Evolutionary conservation across 2,113 vertebrate genomes (phyloP).

Genomic region (Donacobius atricapilla): DNA sequence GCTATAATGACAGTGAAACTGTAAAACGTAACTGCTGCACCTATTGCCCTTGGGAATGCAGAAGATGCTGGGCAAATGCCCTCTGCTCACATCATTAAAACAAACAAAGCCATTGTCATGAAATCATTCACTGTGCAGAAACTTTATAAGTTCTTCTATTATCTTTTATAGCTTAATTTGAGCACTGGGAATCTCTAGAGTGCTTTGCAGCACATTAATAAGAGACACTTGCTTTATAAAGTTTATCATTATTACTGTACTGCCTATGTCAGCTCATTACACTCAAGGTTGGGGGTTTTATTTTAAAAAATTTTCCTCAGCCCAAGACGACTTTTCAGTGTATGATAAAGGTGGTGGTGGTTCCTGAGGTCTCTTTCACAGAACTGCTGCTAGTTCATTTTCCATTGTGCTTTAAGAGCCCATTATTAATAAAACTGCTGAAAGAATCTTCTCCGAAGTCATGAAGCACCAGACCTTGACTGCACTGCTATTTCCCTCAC

Average conservation of each 20-base stretch:
- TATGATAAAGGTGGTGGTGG: background rate
- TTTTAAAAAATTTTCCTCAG: background rate
- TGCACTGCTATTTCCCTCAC: background rate
- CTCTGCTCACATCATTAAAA: constrained; percentile 40
- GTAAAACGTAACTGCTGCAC: background rate
- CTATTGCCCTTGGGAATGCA: background rate
- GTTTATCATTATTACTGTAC: constrained; percentile 23
- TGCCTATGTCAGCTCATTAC: background rate
- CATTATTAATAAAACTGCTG: background rate
- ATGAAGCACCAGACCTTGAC: background rate
- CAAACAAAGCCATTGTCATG: constrained; percentile 32
- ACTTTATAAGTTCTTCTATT: constrained; percentile 44
- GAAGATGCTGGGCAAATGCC: background rate
- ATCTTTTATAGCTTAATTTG: constrained; percentile 42
- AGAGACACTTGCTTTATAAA: constrained; percentile 14
- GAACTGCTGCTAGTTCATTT: background rate
- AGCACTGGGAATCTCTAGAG: background rate
- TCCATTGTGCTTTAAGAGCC: background rate
- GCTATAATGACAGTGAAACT: background rate
- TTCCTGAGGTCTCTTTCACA: background rate
- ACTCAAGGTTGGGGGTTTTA: background rate
- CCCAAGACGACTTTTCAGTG: background rate
- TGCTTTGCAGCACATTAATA: constrained; percentile 29
- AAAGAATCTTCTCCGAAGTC: background rate
- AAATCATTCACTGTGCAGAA: constrained; percentile 35